phyloP scores from a whole-genome alignment of 2,888 invertebrate species.

The Mythimna ferrago region DNA sequence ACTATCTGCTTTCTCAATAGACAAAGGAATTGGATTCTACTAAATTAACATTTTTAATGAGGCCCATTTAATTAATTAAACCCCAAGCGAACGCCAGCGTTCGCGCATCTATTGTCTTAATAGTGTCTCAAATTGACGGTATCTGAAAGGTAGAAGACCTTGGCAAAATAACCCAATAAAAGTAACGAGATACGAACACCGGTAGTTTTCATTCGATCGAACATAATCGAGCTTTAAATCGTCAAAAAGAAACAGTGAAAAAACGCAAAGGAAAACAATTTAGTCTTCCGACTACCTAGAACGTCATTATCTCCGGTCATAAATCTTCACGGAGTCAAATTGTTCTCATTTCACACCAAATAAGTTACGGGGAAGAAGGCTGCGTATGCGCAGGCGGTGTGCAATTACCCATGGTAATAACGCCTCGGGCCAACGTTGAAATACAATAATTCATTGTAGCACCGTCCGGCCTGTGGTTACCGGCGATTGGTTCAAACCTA shows the following conservation, averaged over 20 bases:
- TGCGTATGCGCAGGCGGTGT: conserved; percentile 64
- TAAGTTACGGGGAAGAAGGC: conserved; percentile 80
- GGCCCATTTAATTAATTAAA: conserved; percentile 1
- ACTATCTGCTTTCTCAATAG: conserved; percentile 37
- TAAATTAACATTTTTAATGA: conserved; percentile 46
- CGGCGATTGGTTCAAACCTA: conserved; percentile 56
- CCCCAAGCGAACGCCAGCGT: too few species aligned
- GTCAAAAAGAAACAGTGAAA: conserved; percentile 26
- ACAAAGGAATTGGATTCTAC: conserved; percentile 53
- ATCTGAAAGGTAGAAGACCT: not conserved
- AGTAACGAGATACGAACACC: conserved; percentile 16
- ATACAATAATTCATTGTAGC: conserved; percentile 66
- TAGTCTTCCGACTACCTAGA: conserved; percentile 63
- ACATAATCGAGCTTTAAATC: conserved; percentile 19
- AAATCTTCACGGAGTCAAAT: conserved; percentile 85
- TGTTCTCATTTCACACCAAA: conserved; percentile 88
- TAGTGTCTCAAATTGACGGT: too few species aligned
- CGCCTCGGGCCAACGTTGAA: conserved; percentile 61
- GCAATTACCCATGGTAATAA: conserved; percentile 82
- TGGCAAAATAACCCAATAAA: conserved; percentile 3
- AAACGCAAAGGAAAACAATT: conserved; percentile 64
- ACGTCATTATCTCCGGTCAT: conserved; percentile 79
- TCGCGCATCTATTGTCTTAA: too few species aligned
- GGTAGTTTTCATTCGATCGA: conserved; percentile 31
- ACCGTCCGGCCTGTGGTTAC: conserved; percentile 62